Base-by-base conservation (phyloP, 2,113 vertebrate genomes). In the Eptesicus fuscus region DNA sequence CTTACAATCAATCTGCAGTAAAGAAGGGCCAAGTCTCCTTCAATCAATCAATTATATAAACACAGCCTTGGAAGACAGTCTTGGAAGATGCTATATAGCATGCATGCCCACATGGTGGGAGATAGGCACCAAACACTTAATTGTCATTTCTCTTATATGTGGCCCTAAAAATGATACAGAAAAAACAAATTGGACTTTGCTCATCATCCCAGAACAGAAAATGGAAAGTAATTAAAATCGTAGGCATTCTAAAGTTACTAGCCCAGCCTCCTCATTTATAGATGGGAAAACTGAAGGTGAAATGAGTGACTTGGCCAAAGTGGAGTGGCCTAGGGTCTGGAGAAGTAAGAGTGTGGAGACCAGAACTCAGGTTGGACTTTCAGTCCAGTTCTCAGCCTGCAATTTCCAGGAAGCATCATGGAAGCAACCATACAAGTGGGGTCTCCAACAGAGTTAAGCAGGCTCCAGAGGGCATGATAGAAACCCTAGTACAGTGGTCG, bases 11-110 rank as follows among this genome's bases (percentile, higher is more conserved):
- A 97, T 92, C 94, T 95, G 96, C 93, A 96, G 97, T 74, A 61
- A 97, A 97, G 79, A 97, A 93, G 90, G 97, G 88, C 95, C 97
- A 97, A 90, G 95, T 96, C 93, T 95, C 93, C 95, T 97, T 96
- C 92, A 97, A 85, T 98, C 96, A 97, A 98, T 97, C 97, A 98
- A 95, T 97, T 97, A 98, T 5, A 92, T 53, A 97, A 97, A 88
- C 83, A 90, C 40, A 89, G 90, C 63, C 93, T 96, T 44, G 9
- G 82, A 93, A 97, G 94, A 95, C 78, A 96, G 95, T 73, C 73
- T 96, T 44, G 83, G 92, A 95, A 67, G 80, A 61, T 78, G 23
- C 89, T 0, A 5, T 9, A 2, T 44, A 25, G 35, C 40, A 4
- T 17, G 9, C 7, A n/a, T 42, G 9, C 10, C 30, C 30, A 40